Conservation (phyloP, 2,797 vertebrate genomes). For the Anguilla pacifica region DNA sequence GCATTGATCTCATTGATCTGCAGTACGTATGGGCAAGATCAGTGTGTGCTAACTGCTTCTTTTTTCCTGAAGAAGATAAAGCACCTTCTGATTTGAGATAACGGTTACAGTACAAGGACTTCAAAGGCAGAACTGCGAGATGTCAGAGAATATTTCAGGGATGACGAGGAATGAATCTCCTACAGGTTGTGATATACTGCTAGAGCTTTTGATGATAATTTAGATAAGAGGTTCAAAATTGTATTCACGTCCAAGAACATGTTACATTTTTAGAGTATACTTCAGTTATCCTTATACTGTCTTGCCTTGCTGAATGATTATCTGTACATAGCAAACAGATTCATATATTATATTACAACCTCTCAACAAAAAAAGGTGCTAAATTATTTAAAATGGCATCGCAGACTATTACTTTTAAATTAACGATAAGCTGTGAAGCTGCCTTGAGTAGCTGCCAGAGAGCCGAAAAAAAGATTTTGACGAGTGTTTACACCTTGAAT, state of each 20-base stretch:
- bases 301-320: neutral
- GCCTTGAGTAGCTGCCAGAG: neutral
- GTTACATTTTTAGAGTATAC: neutral
- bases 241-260: neutral
- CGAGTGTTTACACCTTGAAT: slow-evolving; percentile 19
- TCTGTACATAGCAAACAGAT: neutral
- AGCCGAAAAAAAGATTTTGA: slow-evolving; percentile 10
- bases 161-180: neutral
- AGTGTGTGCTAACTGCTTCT: slow-evolving; percentile 12
- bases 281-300: neutral
- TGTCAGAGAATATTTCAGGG: slow-evolving; percentile 17
- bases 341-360: neutral
- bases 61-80: slow-evolving; percentile 28
- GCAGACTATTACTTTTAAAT: neutral
- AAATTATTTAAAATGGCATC: neutral
- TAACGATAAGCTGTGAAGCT: neutral
- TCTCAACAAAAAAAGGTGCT: neutral
- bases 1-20: slow-evolving; percentile 33
- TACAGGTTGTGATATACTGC: neutral
- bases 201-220: slow-evolving; percentile 22
- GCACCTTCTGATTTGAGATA: slow-evolving; percentile 33
- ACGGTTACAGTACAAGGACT: slow-evolving; percentile 29
- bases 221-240: slow-evolving; percentile 22
- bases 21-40: neutral
- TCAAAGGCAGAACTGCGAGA: slow-evolving; percentile 30